phyloP scores from a whole-genome alignment of 2,113 vertebrate genomes.

The Thryonomys swinderianus region DNA sequence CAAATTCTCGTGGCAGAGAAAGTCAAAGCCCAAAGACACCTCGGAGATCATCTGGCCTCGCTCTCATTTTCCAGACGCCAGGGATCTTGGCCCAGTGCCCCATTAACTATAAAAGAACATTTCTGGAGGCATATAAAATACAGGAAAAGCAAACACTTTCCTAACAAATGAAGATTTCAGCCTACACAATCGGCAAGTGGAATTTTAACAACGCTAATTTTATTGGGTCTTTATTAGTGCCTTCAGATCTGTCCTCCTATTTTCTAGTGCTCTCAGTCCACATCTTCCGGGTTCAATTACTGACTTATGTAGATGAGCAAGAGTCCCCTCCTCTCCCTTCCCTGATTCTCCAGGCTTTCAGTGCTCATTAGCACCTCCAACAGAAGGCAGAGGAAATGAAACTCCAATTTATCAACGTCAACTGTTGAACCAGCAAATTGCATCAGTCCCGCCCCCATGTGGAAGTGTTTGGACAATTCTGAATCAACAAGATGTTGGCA shows the following conservation, averaged over 20 bases:
- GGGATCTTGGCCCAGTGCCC: slow-evolving; percentile 41
- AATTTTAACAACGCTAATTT: slow-evolving; percentile 36
- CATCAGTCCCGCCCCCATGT: slow-evolving; percentile 71
- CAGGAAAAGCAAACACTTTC: slow-evolving; percentile 50
- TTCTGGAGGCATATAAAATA: slow-evolving; percentile 26
- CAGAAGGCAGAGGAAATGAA: slow-evolving; percentile 76
- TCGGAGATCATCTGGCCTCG: slow-evolving; percentile 51
- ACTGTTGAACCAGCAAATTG: slow-evolving; percentile 78
- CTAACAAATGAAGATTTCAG: slow-evolving; percentile 39
- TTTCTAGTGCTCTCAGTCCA: not conserved
- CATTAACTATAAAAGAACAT: slow-evolving; percentile 5
- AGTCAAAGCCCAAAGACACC: slow-evolving; percentile 19
- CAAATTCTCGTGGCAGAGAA: slow-evolving; percentile 50
- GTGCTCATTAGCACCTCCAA: slow-evolving; percentile 78
- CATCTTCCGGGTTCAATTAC: slow-evolving; percentile 35
- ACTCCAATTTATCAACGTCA: slow-evolving; percentile 78
- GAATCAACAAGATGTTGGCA: slow-evolving; percentile 78
- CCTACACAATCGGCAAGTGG: not conserved
- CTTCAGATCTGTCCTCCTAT: slow-evolving; percentile 2
- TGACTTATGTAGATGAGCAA: slow-evolving; percentile 59
- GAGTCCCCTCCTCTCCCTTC: not conserved
- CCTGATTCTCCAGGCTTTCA: slow-evolving; percentile 38
- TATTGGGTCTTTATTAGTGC: slow-evolving; percentile 13
- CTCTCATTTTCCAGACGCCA: slow-evolving; percentile 55
- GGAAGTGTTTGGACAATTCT: slow-evolving; percentile 79